These are phyloP conservation scores for Motacilla tschutschensis DNA, from an alignment of 2,113 vertebrate species.

Conservation along the genomic window DNA sequence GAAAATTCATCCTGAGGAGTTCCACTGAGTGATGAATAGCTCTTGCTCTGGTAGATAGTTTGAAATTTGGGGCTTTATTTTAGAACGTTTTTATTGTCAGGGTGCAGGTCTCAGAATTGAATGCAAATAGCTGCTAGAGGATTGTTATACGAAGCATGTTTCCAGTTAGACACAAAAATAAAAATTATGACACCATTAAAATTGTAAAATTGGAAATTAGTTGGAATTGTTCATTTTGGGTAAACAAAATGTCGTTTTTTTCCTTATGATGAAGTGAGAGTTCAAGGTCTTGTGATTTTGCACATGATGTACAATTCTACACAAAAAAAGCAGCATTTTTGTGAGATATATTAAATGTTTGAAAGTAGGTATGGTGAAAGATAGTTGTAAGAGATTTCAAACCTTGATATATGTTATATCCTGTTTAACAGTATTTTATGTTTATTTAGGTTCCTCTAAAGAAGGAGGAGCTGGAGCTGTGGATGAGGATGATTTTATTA, in stretches of 20 bases:
- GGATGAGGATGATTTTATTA: conserved; percentile 95
- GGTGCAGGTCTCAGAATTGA: neutral
- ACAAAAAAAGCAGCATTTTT: neutral
- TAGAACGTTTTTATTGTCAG: neutral
- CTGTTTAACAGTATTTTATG: neutral
- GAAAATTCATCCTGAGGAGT: neutral
- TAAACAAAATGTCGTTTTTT: accelerated
- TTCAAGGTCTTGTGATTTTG: neutral
- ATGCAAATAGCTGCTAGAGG: neutral
- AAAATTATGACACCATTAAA: neutral
- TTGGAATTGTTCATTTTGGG: neutral
- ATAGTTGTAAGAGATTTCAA: neutral
- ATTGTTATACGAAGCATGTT: neutral
- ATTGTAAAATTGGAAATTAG: neutral
- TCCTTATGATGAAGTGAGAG: neutral
- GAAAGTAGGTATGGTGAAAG: neutral
- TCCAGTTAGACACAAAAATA: neutral
- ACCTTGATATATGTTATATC: neutral
- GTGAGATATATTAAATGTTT: neutral
- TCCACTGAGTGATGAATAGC: neutral
- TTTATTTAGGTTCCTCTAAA: conserved; percentile 81
- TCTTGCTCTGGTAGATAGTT: neutral
- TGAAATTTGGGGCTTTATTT: neutral
- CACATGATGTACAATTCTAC: neutral
- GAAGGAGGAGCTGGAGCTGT: conserved; percentile 87